These are phyloP conservation scores for Lasioglossum lativentre DNA, from an alignment of 2,888 invertebrate species.

Conservation along the genomic window DNA sequence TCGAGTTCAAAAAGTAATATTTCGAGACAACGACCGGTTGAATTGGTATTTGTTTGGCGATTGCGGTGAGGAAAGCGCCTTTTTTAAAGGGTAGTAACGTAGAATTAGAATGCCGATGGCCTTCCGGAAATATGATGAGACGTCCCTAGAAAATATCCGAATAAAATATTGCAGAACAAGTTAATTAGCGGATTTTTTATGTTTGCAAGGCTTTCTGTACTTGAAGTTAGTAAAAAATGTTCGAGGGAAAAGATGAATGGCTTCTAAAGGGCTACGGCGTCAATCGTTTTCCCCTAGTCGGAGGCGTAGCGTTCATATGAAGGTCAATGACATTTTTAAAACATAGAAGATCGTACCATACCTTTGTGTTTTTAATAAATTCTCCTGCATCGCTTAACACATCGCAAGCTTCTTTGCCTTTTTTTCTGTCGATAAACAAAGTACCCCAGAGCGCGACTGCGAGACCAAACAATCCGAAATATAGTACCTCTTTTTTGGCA, in stretches of 20 bases:
- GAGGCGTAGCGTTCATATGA: too few relatives aligned
- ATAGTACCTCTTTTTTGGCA: neutral
- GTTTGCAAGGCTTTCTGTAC: neutral
- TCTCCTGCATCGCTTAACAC: neutral
- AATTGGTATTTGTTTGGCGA: neutral
- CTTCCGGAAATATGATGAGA: conserved; percentile 2
- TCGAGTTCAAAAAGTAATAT: conserved; percentile 1
- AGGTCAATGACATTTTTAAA: too few relatives aligned
- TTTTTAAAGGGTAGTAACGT: neutral
- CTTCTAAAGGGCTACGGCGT: too few relatives aligned
- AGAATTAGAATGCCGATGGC: neutral
- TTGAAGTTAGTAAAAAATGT: too few relatives aligned
- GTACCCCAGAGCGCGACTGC: neutral
- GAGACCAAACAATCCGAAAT: neutral
- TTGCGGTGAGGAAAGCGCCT: neutral
- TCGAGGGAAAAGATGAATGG: too few relatives aligned
- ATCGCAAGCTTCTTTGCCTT: neutral
- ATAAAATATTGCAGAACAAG: neutral
- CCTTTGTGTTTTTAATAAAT: neutral
- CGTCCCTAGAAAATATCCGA: neutral
- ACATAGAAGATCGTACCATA: neutral
- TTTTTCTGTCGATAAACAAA: neutral
- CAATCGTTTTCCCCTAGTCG: too few relatives aligned
- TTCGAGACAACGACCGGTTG: conserved; percentile 7
- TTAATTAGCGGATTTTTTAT: neutral